Base-by-base conservation (phyloP, 2,888 invertebrate genomes). In the Caenorhabditis japonica region DNA sequence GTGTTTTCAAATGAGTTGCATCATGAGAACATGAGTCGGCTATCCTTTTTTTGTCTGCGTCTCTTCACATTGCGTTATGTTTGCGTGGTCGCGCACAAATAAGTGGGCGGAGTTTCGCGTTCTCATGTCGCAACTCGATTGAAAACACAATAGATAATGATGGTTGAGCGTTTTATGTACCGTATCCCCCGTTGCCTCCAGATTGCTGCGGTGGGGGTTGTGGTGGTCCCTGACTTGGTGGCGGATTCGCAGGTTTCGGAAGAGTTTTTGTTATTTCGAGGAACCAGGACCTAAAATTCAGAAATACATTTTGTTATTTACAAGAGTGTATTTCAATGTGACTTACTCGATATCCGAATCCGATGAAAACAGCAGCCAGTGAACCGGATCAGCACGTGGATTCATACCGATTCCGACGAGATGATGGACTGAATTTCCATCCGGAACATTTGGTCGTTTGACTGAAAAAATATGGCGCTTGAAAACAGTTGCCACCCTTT, bases 381-480 rank as follows among this genome's bases (percentile, higher is more conserved):
- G 83, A 17, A 86, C 85, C n/a, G 83, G 86, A 8, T 85, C 83
- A 3, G 84, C 85, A 10, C 76, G 68, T 1, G 86, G 83, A 60
- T 85, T 85, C 83, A 84, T 81, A 27, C 85, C 86, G 39, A 85
- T 82, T 59, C 83, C 86, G 30, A 86, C 85, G 27, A 86, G 69
- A 69, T 84, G 86, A 55, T 86, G 85, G 5, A 86, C 84, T 2
- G 85, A 81, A 15, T 72, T 69, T 34, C 82, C 86, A n/a, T 77
- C 53, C 4, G 86, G 85, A 10, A 86, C 62, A 12, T 39, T 44
- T n/a, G 86, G 86, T 33, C 86, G 74, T 44, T 81, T 77, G 1
- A 77, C 78, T 79, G 58, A 44, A 77, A 58, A n/a, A n/a, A n/a
- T n/a, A n/a, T n/a, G n/a, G n/a, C n/a, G n/a, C n/a, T n/a, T n/a